Evolutionary conservation across 2,113 vertebrate genomes (phyloP), one percentile per base, ranked within the genome.

Genomic region (Arothron firmamentum): DNA sequence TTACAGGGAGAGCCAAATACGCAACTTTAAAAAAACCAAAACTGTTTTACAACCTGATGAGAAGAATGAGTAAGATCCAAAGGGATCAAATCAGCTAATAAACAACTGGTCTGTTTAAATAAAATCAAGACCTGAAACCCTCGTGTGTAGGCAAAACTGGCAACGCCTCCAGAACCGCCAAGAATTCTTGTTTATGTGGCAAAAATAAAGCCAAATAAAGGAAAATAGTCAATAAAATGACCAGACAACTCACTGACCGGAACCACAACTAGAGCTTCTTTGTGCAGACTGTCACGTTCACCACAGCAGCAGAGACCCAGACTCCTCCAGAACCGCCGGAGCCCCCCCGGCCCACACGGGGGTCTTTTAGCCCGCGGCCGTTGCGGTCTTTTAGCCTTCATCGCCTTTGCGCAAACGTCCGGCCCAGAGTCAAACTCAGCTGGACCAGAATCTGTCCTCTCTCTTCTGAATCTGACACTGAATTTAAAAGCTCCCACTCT

Each of bases 161-260:
- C 28, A 31, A 6, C 28, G 5, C 28, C 28, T 31, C 28, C 28
- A 31, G 28, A 9, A 9, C 5, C 28, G 28, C 21, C 3, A 23
- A 23, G 21, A 23, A 23, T 23, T 23, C 21, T 23, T 23, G 21
- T 5, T 31, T 2, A 31, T 31, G 28, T 38, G 34, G 34, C 3
- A 38, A 12, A 38, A 38, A 10, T 38, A 12, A 38, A 38, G 34
- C 34, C 34, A 38, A 38, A 38, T 5, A 25, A 5, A 25, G 25
- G 25, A 28, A 28, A 28, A 5, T 28, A 28, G 34, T 10, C 9
- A 12, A 38, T 38, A 9, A 38, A 38, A 38, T 2, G 34, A 38
- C 8, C 3, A 10, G 34, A 38, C 34, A 38, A 38, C 52, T 43
- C 51, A 87, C 88, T 80, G 75, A 90, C 85, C 88, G 79, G 88